Conservation (phyloP, 2,888 invertebrate species). For the Nephrocerus scutellatus region DNA sequence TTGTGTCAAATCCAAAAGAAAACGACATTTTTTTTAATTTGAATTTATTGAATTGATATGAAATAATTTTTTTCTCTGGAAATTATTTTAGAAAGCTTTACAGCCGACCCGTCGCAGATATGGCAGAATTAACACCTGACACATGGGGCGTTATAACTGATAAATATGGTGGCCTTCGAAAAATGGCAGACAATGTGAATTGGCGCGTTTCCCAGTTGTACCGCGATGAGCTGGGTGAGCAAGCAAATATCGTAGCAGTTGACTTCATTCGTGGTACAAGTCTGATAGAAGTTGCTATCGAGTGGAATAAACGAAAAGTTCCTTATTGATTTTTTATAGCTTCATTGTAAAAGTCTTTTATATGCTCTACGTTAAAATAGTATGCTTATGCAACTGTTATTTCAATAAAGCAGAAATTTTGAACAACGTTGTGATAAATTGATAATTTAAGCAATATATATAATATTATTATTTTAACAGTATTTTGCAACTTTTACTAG, state of each 20-base stretch:
- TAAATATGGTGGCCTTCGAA: conserved; percentile 53
- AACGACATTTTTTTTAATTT: no score
- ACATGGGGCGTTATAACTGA: conserved; percentile 54
- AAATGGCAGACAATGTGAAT: conserved; percentile 58
- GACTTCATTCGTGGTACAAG: conserved; percentile 58
- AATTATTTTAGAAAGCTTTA: conserved; percentile 30
- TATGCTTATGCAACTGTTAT: no score
- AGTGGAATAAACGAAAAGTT: conserved; percentile 38
- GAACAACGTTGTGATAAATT: no score
- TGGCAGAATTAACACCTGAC: conserved; percentile 63
- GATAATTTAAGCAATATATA: no score
- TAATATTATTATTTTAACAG: no score
- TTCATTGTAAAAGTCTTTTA: no score
- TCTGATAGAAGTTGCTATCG: conserved; percentile 50
- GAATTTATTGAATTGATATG: no score
- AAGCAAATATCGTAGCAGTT: conserved; percentile 57
- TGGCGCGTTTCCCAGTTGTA: conserved; percentile 56
- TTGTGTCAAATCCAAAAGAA: no score
- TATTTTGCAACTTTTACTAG: no score
- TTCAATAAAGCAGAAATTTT: no score
- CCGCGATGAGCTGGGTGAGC: conserved; percentile 49
- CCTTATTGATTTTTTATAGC: conserved; percentile 15
- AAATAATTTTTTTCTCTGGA: conserved; percentile 49
- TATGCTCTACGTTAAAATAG: no score
- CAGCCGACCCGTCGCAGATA: conserved; percentile 52